Conservation (phyloP, 1,140 invertebrate genomes). For the Microplitis demolitor region DNA sequence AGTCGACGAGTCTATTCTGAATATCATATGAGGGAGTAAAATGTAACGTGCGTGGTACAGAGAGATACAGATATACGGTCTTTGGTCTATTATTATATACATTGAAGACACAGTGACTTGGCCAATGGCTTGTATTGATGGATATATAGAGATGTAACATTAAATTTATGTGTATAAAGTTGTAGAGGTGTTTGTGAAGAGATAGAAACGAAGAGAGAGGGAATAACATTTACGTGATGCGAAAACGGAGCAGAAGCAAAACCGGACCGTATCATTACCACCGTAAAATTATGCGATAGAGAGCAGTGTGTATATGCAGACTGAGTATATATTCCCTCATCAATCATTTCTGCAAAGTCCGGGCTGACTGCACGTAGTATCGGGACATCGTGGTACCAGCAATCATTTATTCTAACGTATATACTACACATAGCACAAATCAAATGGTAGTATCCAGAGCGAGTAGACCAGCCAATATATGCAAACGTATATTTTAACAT, state of each 20-base stretch:
- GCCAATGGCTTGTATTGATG: too few relatives aligned
- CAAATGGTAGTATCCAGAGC: background rate
- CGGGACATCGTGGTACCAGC: background rate
- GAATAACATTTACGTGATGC: slow-evolving; percentile 14
- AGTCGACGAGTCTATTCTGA: too few relatives aligned
- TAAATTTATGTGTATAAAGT: too few relatives aligned
- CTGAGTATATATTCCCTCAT: slow-evolving; percentile 38
- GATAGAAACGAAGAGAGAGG: background rate
- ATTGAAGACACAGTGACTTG: too few relatives aligned
- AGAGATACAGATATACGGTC: too few relatives aligned
- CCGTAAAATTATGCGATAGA: slow-evolving; percentile 38
- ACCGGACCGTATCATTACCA: slow-evolving; percentile 40
- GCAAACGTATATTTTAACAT: too few relatives aligned
- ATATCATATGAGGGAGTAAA: too few relatives aligned
- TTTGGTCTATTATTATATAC: too few relatives aligned
- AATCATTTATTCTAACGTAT: background rate
- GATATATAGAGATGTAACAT: too few relatives aligned
- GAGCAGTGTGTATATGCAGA: slow-evolving; percentile 11
- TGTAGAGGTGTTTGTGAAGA: too few relatives aligned
- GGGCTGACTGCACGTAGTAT: background rate
- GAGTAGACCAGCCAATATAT: too few relatives aligned
- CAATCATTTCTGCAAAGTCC: slow-evolving; percentile 34
- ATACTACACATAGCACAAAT: background rate
- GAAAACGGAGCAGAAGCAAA: slow-evolving; percentile 28
- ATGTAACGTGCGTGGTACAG: too few relatives aligned